Conservation (phyloP, 1,140 invertebrate genomes). For the Watersipora subatra region DNA sequence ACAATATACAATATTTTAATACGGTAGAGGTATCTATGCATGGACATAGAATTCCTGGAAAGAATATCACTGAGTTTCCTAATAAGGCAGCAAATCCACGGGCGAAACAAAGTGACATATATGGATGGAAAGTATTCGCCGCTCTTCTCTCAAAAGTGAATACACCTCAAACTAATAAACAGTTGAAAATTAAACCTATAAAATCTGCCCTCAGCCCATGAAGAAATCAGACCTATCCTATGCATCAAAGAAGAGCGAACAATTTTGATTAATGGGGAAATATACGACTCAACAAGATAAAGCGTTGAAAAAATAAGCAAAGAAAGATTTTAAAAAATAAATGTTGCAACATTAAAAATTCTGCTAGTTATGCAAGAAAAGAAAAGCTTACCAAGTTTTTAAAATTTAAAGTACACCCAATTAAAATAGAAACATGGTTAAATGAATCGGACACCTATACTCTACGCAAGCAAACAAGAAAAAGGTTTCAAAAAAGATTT, state of each 20-base stretch:
- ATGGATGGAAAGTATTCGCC: not conserved
- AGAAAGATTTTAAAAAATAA: not conserved
- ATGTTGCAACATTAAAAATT: not conserved
- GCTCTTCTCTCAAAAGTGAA: not conserved
- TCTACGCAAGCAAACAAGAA: constrained; percentile 6
- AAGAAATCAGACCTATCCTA: not conserved
- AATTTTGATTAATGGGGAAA: not conserved
- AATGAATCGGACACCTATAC: constrained; percentile 8
- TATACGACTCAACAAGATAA: not conserved
- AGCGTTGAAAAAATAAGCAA: not conserved
- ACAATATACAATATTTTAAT: not conserved
- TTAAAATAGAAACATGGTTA: constrained; percentile 5
- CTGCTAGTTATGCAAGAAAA: not conserved
- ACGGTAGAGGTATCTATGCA: not conserved
- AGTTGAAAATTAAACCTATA: not conserved
- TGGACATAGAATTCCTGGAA: not conserved
- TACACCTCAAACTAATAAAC: not conserved
- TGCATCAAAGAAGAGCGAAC: not conserved
- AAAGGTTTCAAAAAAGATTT: constrained; percentile 6
- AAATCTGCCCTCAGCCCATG: not conserved
- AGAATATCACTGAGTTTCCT: not conserved
- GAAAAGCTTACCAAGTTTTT: not conserved
- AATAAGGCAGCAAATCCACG: no score
- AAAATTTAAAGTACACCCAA: not conserved
- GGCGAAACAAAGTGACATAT: not conserved